Percentiles rank a stretch among this genome's conserved stretches.
phyloP scores from a whole-genome alignment of 1,140 invertebrate species.

The Drosophila melanica region DNA sequence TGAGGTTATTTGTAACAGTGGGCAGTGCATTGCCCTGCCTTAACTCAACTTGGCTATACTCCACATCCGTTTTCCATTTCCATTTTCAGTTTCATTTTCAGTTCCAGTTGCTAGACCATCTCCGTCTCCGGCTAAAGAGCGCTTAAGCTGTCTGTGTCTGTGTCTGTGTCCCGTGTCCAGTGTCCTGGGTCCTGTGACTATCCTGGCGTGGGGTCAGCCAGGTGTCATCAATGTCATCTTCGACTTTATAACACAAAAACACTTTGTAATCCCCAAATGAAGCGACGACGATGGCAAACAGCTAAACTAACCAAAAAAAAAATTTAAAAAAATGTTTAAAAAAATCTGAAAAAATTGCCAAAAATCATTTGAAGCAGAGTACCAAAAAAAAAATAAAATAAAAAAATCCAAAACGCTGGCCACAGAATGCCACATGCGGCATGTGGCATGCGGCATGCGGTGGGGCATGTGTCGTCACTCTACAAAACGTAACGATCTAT shows the following conservation, averaged over 20 bases:
- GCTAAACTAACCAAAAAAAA: slow-evolving; percentile 13
- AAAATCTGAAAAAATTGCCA: slow-evolving; percentile 27
- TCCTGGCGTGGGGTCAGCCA: slow-evolving; percentile 60
- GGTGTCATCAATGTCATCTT: slow-evolving; percentile 82
- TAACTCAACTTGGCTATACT: background rate
- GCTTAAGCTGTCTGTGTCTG: slow-evolving; percentile 56
- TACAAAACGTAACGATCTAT: slow-evolving; percentile 46
- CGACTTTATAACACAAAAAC: slow-evolving; percentile 83
- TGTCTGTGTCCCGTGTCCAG: background rate
- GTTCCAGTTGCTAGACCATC: slow-evolving; percentile 15
- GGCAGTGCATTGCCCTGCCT: slow-evolving; percentile 43
- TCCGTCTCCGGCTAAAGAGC: slow-evolving; percentile 45
- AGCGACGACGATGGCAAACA: slow-evolving; percentile 57
- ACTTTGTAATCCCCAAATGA: slow-evolving; percentile 82
- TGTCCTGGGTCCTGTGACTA: background rate
- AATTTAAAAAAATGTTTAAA: slow-evolving; percentile 32
- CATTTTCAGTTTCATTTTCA: slow-evolving; percentile 21
- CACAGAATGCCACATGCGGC: slow-evolving; percentile 19
- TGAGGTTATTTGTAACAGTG: slow-evolving; percentile 25
- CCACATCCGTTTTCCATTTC: slow-evolving; percentile 1
- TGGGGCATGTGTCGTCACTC: slow-evolving; percentile 19
- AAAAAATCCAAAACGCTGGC: slow-evolving; percentile 32
- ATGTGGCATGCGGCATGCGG: slow-evolving; percentile 16
- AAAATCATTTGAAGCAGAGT: slow-evolving; percentile 13
- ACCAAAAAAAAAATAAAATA: slow-evolving; percentile 5